These are phyloP conservation scores for Chionis minor DNA, from an alignment of 2,113 vertebrate species.

Conservation along the genomic window DNA sequence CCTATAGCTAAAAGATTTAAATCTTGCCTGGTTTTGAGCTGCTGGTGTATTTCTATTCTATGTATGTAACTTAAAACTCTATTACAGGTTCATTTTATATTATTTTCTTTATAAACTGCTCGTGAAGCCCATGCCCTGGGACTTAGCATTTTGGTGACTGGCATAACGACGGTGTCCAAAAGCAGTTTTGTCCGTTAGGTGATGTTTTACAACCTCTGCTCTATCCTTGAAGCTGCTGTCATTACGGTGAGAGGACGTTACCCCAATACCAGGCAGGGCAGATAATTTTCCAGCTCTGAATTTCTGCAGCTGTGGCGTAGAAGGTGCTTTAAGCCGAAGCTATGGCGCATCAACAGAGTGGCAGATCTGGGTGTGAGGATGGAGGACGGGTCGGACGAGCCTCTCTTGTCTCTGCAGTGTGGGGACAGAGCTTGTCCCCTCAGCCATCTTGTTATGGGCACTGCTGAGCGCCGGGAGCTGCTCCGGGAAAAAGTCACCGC, in stretches of 20 bases:
- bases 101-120: rapidly evolving
- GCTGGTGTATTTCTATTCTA: rapidly evolving
- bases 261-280: background rate
- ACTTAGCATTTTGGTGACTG: rapidly evolving
- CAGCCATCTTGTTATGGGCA: background rate
- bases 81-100: background rate
- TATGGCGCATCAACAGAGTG: rapidly evolving
- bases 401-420: background rate
- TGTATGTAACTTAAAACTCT: background rate
- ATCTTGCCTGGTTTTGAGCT: background rate
- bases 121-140: rapidly evolving
- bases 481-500: background rate
- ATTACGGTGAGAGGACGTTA: background rate
- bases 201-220: background rate
- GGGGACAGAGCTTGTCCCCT: background rate
- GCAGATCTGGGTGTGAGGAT: background rate
- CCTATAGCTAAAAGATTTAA: rapidly evolving
- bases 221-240: background rate
- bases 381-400: rapidly evolving
- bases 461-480: rapidly evolving
- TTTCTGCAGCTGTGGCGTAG: background rate
- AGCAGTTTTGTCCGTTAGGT: background rate
- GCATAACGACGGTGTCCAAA: background rate
- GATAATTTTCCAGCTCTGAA: background rate
- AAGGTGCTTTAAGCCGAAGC: background rate